Percentiles rank a stretch among this genome's conserved stretches.
Conservation (phyloP, 2,797 vertebrate genomes). For the Benthosema pterotum region DNA sequence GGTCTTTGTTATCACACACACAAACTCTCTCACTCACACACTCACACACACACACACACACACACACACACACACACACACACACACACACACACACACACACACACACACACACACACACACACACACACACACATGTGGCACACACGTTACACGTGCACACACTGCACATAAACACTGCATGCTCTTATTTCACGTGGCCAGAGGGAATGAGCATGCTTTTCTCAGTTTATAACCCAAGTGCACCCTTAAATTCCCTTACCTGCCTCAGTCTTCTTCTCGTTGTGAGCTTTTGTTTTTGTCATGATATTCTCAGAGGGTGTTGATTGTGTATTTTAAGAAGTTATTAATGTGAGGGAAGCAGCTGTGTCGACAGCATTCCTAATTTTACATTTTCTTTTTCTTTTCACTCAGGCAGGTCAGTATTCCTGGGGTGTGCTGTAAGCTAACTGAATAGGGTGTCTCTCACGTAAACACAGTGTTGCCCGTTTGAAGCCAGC, state of each 20-base stretch:
- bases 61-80: not conserved
- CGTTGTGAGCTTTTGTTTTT: not conserved
- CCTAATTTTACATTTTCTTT: no score
- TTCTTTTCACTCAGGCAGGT: no score
- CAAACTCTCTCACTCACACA: conserved; percentile 7
- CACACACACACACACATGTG: not conserved
- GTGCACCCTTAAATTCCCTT: conserved; percentile 2
- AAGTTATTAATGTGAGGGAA: conserved; percentile 1
- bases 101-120: not conserved
- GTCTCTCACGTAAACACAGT: no score
- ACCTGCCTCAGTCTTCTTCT: not conserved
- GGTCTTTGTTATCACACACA: conserved; percentile 64
- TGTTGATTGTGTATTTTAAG: conserved; percentile 1
- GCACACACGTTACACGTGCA: no score
- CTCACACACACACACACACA: not conserved
- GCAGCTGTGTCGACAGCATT: conserved; percentile 1
- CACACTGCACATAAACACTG: not conserved
- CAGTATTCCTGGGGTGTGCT: no score
- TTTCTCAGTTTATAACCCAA: conserved; percentile 34
- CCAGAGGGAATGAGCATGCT: conserved; percentile 15
- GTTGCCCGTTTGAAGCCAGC: no score
- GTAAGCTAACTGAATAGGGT: no score
- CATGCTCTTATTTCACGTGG: conserved; percentile 41
- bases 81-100: not conserved
- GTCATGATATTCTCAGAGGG: conserved; percentile 12